Evolutionary conservation across 2,797 vertebrate genomes (phyloP).

Genomic region (Gorsachius magnificus): DNA sequence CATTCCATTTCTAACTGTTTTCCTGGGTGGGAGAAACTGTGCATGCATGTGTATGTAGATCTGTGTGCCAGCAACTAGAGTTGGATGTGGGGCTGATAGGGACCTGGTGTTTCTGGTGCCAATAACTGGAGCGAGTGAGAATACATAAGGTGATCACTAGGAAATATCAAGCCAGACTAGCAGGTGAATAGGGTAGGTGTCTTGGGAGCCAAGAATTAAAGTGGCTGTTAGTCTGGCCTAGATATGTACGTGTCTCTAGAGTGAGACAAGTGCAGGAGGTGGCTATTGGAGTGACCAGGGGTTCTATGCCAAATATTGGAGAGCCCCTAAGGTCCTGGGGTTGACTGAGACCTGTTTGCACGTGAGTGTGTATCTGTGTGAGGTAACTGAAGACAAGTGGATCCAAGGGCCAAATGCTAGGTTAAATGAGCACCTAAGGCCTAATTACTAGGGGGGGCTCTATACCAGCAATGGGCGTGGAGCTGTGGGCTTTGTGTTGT

Average conservation of each 20-base stretch:
- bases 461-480: not conserved
- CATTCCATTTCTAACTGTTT: not conserved
- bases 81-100: not conserved
- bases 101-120: not conserved
- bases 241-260: not conserved
- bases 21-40: not conserved
- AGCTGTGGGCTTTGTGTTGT: not conserved
- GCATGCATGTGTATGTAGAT: not conserved
- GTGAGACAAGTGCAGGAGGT: not conserved
- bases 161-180: not conserved
- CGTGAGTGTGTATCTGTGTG: not conserved
- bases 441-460: not conserved
- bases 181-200: not conserved
- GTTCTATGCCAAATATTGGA: not conserved
- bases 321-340: accelerated
- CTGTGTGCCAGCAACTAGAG: not conserved
- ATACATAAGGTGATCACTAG: not conserved
- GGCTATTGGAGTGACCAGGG: too few species aligned
- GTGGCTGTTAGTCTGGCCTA: not conserved
- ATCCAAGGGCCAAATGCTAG: not conserved
- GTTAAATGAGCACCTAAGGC: not conserved
- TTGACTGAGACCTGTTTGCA: not conserved
- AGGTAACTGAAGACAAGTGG: not conserved
- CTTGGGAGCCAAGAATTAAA: not conserved
- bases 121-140: not conserved